A percentile compares a stretch with the other conserved stretches of the same genome.
Evolutionary conservation across 1,140 invertebrate genomes (phyloP).

Genomic region (Physella acuta): DNA sequence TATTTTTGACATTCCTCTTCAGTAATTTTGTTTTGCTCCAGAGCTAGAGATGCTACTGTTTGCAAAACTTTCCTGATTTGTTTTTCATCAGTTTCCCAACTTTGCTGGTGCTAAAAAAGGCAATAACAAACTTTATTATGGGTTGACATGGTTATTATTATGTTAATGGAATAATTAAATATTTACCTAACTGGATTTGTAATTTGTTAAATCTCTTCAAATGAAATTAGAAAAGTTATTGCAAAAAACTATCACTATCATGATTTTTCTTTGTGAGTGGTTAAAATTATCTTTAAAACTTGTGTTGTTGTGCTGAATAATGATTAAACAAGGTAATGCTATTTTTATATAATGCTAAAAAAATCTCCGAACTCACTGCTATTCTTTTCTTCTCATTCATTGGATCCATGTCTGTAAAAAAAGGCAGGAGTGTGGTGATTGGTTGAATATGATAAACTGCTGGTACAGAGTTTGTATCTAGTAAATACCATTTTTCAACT

Average conservation of each 20-base stretch:
- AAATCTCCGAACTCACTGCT: neutral
- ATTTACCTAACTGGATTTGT: no score
- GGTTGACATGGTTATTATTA: no score
- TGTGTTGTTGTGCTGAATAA: no score
- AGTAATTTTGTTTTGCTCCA: slow-evolving; percentile 27
- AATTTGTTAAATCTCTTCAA: no score
- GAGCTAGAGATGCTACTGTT: slow-evolving; percentile 25
- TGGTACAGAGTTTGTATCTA: slow-evolving; percentile 88
- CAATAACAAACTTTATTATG: neutral
- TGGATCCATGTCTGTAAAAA: slow-evolving; percentile 33
- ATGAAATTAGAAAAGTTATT: no score
- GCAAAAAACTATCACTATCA: no score
- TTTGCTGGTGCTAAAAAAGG: neutral
- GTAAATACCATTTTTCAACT: slow-evolving; percentile 93
- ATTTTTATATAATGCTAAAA: no score
- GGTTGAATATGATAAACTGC: slow-evolving; percentile 82
- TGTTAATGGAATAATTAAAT: no score
- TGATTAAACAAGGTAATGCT: no score
- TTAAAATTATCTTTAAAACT: no score
- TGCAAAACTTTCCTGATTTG: slow-evolving; percentile 20
- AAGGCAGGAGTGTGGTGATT: slow-evolving; percentile 34
- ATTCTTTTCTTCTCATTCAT: slow-evolving; percentile 29
- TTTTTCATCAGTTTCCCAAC: slow-evolving; percentile 11
- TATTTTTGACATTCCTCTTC: slow-evolving; percentile 27
- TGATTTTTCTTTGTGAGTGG: no score